These are phyloP conservation scores for Cardiocondyla obscurior DNA, from an alignment of 1,140 invertebrate genomes.

Conservation along the genomic window DNA sequence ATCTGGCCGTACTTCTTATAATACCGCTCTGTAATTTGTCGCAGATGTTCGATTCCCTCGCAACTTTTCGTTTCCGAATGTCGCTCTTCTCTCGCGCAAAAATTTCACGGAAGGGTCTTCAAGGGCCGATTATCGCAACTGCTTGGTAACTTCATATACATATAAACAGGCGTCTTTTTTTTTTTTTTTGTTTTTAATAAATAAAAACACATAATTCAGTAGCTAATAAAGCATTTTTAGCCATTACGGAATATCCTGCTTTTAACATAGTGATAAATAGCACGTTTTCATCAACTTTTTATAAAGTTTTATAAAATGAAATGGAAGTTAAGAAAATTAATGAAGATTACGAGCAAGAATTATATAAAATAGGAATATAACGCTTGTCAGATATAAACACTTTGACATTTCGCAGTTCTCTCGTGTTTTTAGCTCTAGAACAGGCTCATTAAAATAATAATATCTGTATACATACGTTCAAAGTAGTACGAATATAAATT, in stretches of 20 bases:
- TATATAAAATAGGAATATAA: neutral
- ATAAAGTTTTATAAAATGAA: neutral
- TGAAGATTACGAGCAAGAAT: neutral
- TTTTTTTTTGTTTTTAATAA: too few species aligned
- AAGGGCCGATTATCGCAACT: too few species aligned
- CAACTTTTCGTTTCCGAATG: neutral
- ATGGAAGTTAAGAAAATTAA: neutral
- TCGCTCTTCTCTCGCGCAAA: neutral
- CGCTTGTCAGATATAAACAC: neutral
- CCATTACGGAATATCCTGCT: neutral
- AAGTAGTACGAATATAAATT: conserved; percentile 18
- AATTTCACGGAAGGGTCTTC: neutral
- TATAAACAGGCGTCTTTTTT: too few species aligned
- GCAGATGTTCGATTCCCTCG: neutral
- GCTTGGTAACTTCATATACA: too few species aligned
- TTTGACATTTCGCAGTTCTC: neutral
- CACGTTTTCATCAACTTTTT: neutral
- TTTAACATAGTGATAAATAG: neutral
- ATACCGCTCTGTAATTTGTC: conserved; percentile 16
- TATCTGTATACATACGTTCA: neutral
- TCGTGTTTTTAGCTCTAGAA: neutral
- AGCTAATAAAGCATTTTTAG: neutral
- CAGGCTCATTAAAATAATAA: neutral
- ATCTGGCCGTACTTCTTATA: neutral
- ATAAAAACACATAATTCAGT: too few species aligned